Conservation (phyloP, 37 sponge, comb jelly and placozoan species). For the Bolinopsis microptera region DNA sequence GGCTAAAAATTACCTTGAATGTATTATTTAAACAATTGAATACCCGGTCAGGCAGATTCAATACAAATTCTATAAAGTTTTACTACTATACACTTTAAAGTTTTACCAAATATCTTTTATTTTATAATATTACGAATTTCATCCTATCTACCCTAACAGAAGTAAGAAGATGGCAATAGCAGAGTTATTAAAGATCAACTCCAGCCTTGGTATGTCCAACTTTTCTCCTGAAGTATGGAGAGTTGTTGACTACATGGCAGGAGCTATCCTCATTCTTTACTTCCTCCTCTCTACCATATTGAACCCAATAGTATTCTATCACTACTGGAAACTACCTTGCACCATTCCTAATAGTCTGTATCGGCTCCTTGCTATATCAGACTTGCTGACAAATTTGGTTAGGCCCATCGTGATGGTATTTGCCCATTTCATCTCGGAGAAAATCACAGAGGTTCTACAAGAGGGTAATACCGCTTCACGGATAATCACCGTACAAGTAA, state of each 20-base stretch:
- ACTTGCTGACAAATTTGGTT: neutral
- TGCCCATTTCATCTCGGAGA: neutral
- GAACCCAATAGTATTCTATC: neutral
- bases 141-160: too few relatives aligned
- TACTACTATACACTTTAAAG: too few relatives aligned
- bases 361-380: neutral
- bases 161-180: neutral
- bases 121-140: too few relatives aligned
- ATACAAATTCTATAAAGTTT: too few relatives aligned
- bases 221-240: neutral
- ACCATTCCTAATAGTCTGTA: neutral
- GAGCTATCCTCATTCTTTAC: neutral
- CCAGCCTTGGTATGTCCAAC: neutral
- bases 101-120: too few relatives aligned
- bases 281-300: neutral
- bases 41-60: too few relatives aligned
- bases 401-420: neutral
- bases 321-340: neutral
- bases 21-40: too few relatives aligned
- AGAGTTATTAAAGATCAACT: neutral
- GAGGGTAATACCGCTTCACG: neutral
- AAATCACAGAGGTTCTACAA: neutral
- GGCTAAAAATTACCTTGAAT: too few relatives aligned
- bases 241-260: neutral
- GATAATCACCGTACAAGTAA: neutral